A percentile compares a stretch with the other conserved stretches of the same genome.
Conservation (phyloP, 2,888 invertebrate genomes). For the Leucoma salicis region DNA sequence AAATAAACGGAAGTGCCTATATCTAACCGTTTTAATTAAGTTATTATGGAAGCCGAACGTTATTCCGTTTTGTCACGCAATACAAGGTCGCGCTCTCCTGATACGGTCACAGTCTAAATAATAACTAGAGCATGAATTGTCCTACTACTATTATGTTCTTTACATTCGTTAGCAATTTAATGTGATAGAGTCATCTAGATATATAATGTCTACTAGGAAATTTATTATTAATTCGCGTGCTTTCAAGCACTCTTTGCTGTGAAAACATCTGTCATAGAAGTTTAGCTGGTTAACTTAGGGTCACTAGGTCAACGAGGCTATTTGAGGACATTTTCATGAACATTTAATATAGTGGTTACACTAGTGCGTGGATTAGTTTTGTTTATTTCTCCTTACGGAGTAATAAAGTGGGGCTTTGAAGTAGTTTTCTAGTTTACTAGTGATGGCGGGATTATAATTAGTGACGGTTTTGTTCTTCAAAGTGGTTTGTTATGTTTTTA, state of each 20-base stretch:
- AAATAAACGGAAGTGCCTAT: conserved; percentile 36
- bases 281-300: conserved; percentile 44
- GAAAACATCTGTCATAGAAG: conserved; percentile 67
- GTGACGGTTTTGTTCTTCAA: conserved; percentile 7
- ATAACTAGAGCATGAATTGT: neutral
- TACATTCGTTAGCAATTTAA: neutral
- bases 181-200: conserved; percentile 15
- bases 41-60: conserved; percentile 38
- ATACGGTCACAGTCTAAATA: conserved; percentile 20
- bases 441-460: conserved; percentile 12
- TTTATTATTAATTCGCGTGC: conserved; percentile 53
- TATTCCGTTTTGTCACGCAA: conserved; percentile 59
- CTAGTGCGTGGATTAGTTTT: conserved; percentile 43
- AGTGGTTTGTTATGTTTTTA: conserved; percentile 4
- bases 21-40: conserved; percentile 53
- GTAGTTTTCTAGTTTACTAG: conserved; percentile 20
- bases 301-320: conserved; percentile 61
- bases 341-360: conserved; percentile 27
- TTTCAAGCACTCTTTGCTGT: conserved; percentile 51
- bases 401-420: conserved; percentile 30
- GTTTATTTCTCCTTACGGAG: conserved; percentile 37
- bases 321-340: conserved; percentile 43
- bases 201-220: conserved; percentile 41
- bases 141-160: conserved; percentile 6
- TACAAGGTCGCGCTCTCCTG: conserved; percentile 46